Evolutionary conservation across 2,888 invertebrate genomes (phyloP), one percentile per base, ranked within the genome.

Genomic region (Himalopsyche kuldschensis): DNA sequence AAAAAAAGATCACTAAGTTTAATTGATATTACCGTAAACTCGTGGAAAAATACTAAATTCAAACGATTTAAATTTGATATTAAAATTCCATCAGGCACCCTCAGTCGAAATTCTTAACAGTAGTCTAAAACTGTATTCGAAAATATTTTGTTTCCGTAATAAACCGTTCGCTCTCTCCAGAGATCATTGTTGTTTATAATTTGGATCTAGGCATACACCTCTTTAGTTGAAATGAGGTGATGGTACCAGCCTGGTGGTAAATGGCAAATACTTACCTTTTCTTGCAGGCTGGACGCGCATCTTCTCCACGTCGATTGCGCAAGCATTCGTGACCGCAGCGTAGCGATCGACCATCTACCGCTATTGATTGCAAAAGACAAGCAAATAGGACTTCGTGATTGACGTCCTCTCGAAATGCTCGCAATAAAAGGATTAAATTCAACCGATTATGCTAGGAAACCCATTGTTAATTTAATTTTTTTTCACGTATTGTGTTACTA

Each of bases 321-420:
- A 82, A 82, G 80, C 84, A 81, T 76, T 85, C 85, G 85, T 85
- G 85, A 85, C 85, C 84, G 48, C 84, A 75, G 75, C 78, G 48
- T 81, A 75, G 55, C 81, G 79, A 84, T 84, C 79, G 81, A 27
- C 81, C 79, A 63, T 81, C 81, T 69, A 27, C 69, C 69, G 69
- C 69, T 69, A 69, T 84, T 76, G 84, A 84, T 84, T 84, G 76
- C 84, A 31, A 81, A 81, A 81, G 76, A 76, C 76, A 32, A 76
- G 41, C 35, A 76, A 76, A 76, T 76, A 24, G 41, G 76, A 32
- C 76, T 35, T 76, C 76, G 76, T 76, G 76, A 69, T 69, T 69
- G 69, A 69, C 69, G 69, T 69, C 69, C 69, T 30, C 30, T 69
- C 69, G 20, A 69, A 30, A 69, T 69, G 69, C 69, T 11, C 30